A percentile compares a stretch with the other conserved stretches of the same genome.
These are phyloP conservation scores for Nyleta sp. DNA, from an alignment of 2,888 invertebrate genomes.

Conservation along the genomic window DNA sequence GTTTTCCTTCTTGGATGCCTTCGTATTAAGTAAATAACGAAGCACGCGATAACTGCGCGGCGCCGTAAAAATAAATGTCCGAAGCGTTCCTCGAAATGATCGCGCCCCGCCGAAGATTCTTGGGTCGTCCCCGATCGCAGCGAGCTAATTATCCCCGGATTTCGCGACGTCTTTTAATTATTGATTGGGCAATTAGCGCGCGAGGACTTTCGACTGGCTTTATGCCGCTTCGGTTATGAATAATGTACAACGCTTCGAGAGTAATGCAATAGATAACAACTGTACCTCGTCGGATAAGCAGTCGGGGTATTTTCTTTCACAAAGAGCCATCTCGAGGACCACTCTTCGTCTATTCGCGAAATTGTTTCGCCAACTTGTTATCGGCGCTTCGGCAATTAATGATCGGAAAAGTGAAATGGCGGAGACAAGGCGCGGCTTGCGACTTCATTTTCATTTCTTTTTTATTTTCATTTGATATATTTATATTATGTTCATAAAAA, in stretches of 20 bases:
- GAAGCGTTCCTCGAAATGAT: constrained; percentile 30
- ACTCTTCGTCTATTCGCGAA: not conserved
- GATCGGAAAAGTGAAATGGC: constrained; percentile 4
- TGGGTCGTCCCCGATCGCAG: not conserved
- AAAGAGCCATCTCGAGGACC: not conserved
- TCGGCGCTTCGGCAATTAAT: constrained; percentile 14
- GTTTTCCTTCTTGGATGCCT: not conserved
- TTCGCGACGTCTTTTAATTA: constrained; percentile 55
- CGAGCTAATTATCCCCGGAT: constrained; percentile 36
- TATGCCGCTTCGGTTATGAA: constrained; percentile 43
- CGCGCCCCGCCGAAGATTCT: constrained; percentile 23
- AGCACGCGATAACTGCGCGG: not conserved
- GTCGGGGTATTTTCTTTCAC: constrained; percentile 7
- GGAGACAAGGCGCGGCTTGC: not conserved
- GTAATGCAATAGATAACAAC: constrained; percentile 39
- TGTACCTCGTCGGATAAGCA: not conserved
- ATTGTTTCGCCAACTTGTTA: constrained; percentile 25
- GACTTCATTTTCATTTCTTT: too few species aligned
- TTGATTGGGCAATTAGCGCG: constrained; percentile 50
- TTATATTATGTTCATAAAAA: not conserved
- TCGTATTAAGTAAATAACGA: not conserved
- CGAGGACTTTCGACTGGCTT: constrained; percentile 35
- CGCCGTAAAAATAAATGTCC: constrained; percentile 34
- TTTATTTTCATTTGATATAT: too few species aligned
- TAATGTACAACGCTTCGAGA: constrained; percentile 29